These are phyloP conservation scores for Boulengeromyrus knoepffleri DNA, from an alignment of 2,113 vertebrate species.

Conservation along the genomic window DNA sequence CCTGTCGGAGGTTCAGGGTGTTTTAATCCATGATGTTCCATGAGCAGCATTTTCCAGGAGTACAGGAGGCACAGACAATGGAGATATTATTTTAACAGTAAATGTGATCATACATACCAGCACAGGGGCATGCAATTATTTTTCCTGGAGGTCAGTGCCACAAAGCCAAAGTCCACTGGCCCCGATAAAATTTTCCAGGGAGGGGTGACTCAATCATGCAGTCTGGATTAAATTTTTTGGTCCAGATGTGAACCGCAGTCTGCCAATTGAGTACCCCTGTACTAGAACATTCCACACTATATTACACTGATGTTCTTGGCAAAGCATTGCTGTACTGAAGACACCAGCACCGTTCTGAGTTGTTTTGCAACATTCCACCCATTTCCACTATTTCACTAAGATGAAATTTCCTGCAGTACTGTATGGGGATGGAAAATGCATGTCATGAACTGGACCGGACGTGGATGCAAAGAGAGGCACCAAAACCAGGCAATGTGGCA, in stretches of 20 bases:
- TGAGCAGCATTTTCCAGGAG: neutral
- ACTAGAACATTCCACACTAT: neutral
- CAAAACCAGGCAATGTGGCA: constrained; percentile 44
- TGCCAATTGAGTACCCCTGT: neutral
- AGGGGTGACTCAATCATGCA: neutral
- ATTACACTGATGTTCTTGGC: neutral
- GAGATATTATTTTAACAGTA: neutral
- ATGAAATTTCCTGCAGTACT: neutral
- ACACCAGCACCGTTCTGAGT: neutral
- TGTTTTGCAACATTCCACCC: neutral
- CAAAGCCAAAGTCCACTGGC: neutral
- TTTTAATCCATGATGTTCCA: neutral
- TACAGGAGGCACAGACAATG: neutral
- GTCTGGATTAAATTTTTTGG: neutral
- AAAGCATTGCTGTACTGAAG: neutral
- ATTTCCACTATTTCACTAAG: neutral
- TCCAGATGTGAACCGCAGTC: neutral
- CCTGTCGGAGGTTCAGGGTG: constrained; percentile 34
- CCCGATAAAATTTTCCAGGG: neutral
- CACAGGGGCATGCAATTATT: neutral
- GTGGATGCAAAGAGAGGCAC: constrained; percentile 17
- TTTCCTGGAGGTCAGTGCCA: neutral
- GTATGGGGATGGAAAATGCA: neutral
- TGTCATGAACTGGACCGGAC: neutral
- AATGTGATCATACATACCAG: neutral